phyloP scores from a whole-genome alignment of 2,797 vertebrate genomes.

The Scyliorhinus canicula region DNA sequence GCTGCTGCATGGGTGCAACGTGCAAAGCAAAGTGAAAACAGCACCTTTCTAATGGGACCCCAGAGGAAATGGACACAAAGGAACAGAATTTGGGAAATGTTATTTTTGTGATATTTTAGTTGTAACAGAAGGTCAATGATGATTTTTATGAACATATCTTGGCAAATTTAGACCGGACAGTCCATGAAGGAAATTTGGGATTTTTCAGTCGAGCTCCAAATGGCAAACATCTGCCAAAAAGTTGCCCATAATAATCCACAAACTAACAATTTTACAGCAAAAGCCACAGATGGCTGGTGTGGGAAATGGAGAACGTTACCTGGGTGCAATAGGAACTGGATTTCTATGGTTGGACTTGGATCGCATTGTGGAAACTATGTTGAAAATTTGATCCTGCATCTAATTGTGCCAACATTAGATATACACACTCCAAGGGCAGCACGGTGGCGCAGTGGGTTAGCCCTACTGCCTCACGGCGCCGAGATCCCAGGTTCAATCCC shows the following conservation, averaged over 20 bases:
- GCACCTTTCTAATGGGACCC: no score
- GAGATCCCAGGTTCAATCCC: no score
- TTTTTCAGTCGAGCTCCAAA: not conserved
- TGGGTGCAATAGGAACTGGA: not conserved
- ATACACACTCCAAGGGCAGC: no score
- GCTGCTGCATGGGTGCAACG: no score
- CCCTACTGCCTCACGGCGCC: no score
- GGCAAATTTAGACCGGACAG: not conserved
- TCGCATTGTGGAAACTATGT: not conserved
- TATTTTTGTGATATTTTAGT: not conserved
- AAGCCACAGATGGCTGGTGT: not conserved
- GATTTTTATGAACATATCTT: not conserved
- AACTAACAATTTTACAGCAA: not conserved
- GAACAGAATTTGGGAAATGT: not conserved
- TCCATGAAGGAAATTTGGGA: not conserved
- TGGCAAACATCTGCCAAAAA: not conserved
- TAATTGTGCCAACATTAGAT: not conserved
- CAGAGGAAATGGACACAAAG: not conserved
- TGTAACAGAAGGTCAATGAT: not conserved
- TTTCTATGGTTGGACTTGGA: not conserved
- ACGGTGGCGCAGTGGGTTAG: no score
- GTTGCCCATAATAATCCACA: not conserved
- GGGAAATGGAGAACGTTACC: not conserved
- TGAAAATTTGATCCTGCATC: not conserved
- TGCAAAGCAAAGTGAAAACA: no score